Evolutionary conservation across 1,140 invertebrate species (phyloP), one percentile per base, ranked within the genome.

Genomic region (Papilio aristodemus): DNA sequence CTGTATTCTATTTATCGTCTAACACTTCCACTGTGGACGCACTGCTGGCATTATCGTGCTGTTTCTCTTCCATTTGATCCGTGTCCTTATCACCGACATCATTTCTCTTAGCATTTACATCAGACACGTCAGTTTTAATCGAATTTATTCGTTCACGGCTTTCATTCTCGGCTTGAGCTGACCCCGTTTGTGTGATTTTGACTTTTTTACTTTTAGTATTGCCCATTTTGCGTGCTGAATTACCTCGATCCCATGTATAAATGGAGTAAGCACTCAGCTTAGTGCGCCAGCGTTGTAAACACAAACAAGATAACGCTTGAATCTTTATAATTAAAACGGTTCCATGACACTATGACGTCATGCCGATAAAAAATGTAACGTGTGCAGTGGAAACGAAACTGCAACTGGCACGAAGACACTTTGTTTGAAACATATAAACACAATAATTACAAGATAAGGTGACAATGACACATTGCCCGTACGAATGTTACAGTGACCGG

Each of bases 21-120:
- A 91, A 79, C 71, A 84, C 84, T 85, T 91, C 89, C 36, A 90
- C 85, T 10, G 88, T 90, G 0, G 88, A 90, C 9, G 87, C 88
- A 74, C 85, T 90, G 64, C 88, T 90, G 0, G 88, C 85, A 67
- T 89, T 89, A 70, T 90, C 88, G 41, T 76, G 79, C 37, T 82
- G 80, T 67, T 76, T 81, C 19, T 84, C 77, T 70, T 81, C 79
- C 39, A 63, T 73, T 72, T 76, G 77, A 60, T 79, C 77, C 1
- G 66, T 25, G 25, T 66, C 70, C 14, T 74, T 78, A 63, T 73
- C 78, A 13, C 71, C 69, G 50, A 68, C 67, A 43, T 59, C 74
- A 67, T 67, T 72, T 67, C 70, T 80, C 19, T 69, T 74, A 4
- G 57, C 37, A 14, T 62, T 66, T 13, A 59, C 71, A 62, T 84